Evolutionary conservation across 2,797 vertebrate species (phyloP), one percentile per base, ranked within the genome.

Genomic region (Eulemur albifrons): DNA sequence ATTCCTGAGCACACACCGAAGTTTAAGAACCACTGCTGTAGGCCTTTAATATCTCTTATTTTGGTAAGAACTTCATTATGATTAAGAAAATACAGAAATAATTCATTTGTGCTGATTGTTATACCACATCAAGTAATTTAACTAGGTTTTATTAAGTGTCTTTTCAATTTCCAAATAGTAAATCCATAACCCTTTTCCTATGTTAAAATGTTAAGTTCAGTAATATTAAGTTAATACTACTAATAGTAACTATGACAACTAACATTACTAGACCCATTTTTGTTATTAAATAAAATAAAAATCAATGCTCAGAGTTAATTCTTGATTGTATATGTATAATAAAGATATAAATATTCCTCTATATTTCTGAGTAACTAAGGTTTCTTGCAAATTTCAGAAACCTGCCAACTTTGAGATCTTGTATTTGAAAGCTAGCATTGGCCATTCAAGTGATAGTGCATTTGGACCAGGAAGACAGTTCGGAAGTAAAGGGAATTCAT

Each of bases 131-230:
- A 82, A 92, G 54, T 76, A 63, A 67, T 67, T 77, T 79, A 82
- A 69, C 21, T 43, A 45, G 80, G 21, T 81, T 88, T 88, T 86
- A 40, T 50, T 43, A 52, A 65, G 18, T 45, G 45, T 63, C 27
- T 92, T 96, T 89, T 10, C 27, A 32, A 61, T 82, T 91, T 90
- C 70, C 4, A 86, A 69, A 67, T 67, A 89, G 92, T 52, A 82
- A 90, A 69, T 40, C 40, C 27, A 54, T 30, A 70, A 73, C 27
- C 43, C 12, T 67, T 94, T 80, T 72, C n/a, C 61, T 54, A 30
- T 73, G 45, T 89, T 54, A 81, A 84, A 67, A 83, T 23, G 13
- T 57, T 82, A 77, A 85, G 61, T 83, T 50, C 67, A 59, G n/a
- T 35, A 18, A 15, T n/a, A 35, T 69, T 70, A 80, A 52, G 23